Evolutionary conservation across 1,140 invertebrate genomes (phyloP).

Genomic region (Andrena cerasifolii): DNA sequence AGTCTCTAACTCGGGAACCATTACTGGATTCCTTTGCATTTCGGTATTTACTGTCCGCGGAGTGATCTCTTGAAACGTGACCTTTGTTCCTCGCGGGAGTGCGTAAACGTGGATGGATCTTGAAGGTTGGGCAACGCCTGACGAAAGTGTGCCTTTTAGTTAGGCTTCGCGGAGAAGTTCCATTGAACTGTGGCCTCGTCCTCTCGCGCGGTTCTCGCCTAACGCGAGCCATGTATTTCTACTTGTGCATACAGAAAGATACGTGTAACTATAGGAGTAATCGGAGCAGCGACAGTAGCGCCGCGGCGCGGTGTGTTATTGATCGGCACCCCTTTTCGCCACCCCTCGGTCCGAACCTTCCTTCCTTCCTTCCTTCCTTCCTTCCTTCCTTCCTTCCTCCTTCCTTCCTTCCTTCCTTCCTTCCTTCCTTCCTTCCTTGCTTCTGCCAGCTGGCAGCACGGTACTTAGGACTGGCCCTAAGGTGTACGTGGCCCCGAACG

Average conservation of each 20-base stretch:
- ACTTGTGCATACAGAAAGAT: slow-evolving; percentile 36
- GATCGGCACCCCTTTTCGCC: slow-evolving; percentile 72
- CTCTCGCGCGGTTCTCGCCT: neutral
- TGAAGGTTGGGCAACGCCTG: no score
- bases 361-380: slow-evolving; percentile 47
- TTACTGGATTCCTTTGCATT: slow-evolving; percentile 14
- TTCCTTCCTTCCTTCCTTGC: slow-evolving; percentile 31
- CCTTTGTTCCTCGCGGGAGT: no score
- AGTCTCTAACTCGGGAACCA: neutral
- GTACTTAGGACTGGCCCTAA: slow-evolving; percentile 66
- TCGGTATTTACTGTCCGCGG: no score
- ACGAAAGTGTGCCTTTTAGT: no score
- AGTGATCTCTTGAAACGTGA: no score
- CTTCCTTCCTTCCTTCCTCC: slow-evolving; percentile 45
- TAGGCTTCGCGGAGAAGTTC: no score
- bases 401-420: no score
- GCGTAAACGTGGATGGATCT: no score
- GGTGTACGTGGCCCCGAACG: slow-evolving; percentile 40
- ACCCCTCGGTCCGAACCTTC: slow-evolving; percentile 57
- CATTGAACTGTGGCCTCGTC: neutral
- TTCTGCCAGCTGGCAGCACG: slow-evolving; percentile 44
- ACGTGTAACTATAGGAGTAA: slow-evolving; percentile 60
- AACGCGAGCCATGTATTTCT: slow-evolving; percentile 8
- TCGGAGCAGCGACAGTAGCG: slow-evolving; percentile 68
- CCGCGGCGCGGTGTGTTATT: slow-evolving; percentile 78